Conservation (phyloP, 1,140 invertebrate genomes). For the Cepaea nemoralis region DNA sequence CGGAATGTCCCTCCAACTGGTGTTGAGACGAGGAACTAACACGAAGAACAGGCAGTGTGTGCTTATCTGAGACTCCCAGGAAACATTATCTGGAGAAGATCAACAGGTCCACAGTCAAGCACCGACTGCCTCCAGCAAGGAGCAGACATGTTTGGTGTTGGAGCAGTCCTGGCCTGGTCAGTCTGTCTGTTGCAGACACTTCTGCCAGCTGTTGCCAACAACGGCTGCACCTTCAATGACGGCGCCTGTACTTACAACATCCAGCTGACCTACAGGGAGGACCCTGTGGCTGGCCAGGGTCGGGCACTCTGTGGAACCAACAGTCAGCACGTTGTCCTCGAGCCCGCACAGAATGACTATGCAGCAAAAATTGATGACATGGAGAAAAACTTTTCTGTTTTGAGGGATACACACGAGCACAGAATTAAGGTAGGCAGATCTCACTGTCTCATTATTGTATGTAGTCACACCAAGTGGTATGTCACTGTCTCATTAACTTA, state of each 20-base stretch:
- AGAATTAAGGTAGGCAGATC: conserved; percentile 31
- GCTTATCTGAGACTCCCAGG: no score
- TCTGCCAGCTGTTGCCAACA: background rate
- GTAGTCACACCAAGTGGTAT: background rate
- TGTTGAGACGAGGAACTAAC: no score
- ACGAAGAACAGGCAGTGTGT: no score
- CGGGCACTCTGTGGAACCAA: background rate
- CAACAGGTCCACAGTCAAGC: no score
- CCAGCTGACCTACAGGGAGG: conserved; percentile 15
- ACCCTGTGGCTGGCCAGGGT: background rate
- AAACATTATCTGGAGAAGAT: no score
- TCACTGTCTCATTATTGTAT: background rate
- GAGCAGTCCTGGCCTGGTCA: background rate
- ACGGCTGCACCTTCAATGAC: conserved; percentile 13
- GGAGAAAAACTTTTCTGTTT: conserved; percentile 39
- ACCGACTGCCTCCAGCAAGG: no score
- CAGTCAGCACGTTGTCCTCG: background rate
- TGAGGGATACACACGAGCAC: conserved; percentile 32
- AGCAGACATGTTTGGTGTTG: background rate
- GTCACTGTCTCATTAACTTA: background rate
- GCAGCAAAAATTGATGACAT: conserved; percentile 34
- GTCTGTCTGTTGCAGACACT: background rate
- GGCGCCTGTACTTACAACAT: conserved; percentile 37
- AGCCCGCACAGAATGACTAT: conserved; percentile 37
- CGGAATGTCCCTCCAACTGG: no score